Base-by-base conservation (phyloP, 2,888 invertebrate genomes). In the Terebella lapidaria region DNA sequence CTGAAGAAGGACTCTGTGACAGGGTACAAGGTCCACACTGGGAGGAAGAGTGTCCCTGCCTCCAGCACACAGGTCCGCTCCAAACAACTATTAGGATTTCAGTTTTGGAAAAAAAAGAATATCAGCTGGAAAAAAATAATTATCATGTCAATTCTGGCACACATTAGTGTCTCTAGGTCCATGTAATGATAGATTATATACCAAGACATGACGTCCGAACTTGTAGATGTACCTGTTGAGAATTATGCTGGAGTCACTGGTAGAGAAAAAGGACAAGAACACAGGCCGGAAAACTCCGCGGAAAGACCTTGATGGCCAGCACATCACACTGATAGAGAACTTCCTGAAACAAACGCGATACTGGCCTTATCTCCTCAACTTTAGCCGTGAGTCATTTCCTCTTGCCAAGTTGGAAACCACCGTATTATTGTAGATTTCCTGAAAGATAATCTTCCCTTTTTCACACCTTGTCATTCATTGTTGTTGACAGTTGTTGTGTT, bases 241-340 rank as follows among this genome's bases (percentile, higher is more conserved):
- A 3, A 96, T 96, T 0, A 95, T 97, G 88, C 82, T 99, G 57
- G 97, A 97, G 78, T 94, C 94, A 0, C 82, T 99, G 52, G 92
- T 94, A 0, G 96, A 97, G 81, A 94, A 95, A 82, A 20, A 30
- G 18, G 56, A 59, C 59, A 54, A 30, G 42, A 57, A 28, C 4
- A 61, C 58, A 24, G 58, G 56, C 20, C 54, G 61, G 42, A 67
- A 64, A 53, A 58, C 61, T n/a, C 60, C 62, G 2, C 51, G 67
- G 5, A 66, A 69, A 46, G 62, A 71, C 27, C 30, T 70, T 42
- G 69, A 70, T 28, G 47, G 54, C n/a, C n/a, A 49, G 10, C 61
- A 62, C 24, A 45, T 69, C 18, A 47, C 53, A 25, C 49, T 54
- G n/a, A 67, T 71, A 15, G 69, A 71, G 52, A 58, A 63, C 22